phyloP scores from a whole-genome alignment of 2,797 vertebrate species.

The Prionace glauca region DNA sequence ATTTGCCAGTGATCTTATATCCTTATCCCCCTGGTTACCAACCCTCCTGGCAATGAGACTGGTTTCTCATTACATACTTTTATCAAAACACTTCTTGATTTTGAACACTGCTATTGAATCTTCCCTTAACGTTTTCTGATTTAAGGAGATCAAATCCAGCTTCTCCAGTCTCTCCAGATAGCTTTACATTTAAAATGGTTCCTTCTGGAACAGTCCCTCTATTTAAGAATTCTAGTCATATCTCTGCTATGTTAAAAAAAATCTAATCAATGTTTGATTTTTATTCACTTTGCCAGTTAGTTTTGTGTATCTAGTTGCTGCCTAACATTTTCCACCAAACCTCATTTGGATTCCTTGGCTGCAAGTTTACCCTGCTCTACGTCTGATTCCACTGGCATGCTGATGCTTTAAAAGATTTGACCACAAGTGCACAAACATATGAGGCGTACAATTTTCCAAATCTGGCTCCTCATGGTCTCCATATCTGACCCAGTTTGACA shows the following conservation, averaged over 20 bases:
- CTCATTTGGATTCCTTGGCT: not conserved
- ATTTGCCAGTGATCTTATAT: not conserved
- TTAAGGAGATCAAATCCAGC: not conserved
- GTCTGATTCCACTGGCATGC: not conserved
- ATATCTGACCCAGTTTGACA: not conserved
- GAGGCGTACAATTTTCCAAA: not conserved
- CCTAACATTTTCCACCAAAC: conserved; percentile 11
- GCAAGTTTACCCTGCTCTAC: not conserved
- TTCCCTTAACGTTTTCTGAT: too few species aligned
- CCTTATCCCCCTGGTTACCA: not conserved
- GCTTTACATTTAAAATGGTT: not conserved
- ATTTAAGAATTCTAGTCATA: not conserved
- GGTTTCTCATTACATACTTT: not conserved
- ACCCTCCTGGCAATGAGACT: not conserved
- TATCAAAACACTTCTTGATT: not conserved
- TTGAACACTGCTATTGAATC: not conserved
- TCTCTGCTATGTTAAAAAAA: not conserved
- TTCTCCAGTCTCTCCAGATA: not conserved
- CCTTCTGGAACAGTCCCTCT: not conserved
- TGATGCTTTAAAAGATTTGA: not conserved
- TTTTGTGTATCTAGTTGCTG: not conserved
- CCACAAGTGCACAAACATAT: not conserved
- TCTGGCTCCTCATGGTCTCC: not conserved
- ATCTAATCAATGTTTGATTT: not conserved
- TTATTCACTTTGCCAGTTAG: not conserved